Base-by-base conservation (phyloP, 2,113 vertebrate species). In the Alces alces region DNA sequence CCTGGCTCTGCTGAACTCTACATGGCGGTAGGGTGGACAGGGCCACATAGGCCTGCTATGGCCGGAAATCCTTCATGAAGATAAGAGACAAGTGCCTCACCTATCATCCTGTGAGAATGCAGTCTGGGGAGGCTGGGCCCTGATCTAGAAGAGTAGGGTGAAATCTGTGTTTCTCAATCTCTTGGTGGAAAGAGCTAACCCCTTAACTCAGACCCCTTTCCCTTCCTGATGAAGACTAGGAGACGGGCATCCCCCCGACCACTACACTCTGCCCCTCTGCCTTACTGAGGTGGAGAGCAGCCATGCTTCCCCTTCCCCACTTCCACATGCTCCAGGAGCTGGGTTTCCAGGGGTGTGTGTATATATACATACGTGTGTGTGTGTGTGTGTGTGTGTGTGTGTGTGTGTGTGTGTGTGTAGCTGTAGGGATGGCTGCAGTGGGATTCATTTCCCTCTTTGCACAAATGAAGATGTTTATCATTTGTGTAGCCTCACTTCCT, bases 1-100 rank as follows among this genome's bases (percentile, higher is more conserved):
- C 45, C 47, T 39, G 33, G 33, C 6, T 80, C 43, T 54, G 19
- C 33, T 30, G 33, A 64, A 21, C 15, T 30, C 23, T 19, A 4
- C 10, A 14, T 0, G 2, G 7, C 4, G 11, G 60, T 52, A 33
- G 33, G 2, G 15, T 15, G 3, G 15, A 21, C 14, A 17, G 57
- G 76, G 57, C 9, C 33, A 7, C 54, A 47, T 1, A 4, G 54
- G 39, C 36, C 28, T 45, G 28, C 30, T 36, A 3, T 12, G 14
- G 55, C 33, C n/a, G 30, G 57, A 82, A 54, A 52, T 15, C 28
- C 16, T 12, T 58, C 6, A 4, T 6, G 16, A 52, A 39, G 1
- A 17, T 39, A 5, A 30, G 10, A 52, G 45, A 54, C 55, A 27
- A 80, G 55, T 3, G 1, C 14, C 13, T 91, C 23, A 13, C 33